Conservation (phyloP, 2,797 vertebrate species). For the Alauda arvensis region DNA sequence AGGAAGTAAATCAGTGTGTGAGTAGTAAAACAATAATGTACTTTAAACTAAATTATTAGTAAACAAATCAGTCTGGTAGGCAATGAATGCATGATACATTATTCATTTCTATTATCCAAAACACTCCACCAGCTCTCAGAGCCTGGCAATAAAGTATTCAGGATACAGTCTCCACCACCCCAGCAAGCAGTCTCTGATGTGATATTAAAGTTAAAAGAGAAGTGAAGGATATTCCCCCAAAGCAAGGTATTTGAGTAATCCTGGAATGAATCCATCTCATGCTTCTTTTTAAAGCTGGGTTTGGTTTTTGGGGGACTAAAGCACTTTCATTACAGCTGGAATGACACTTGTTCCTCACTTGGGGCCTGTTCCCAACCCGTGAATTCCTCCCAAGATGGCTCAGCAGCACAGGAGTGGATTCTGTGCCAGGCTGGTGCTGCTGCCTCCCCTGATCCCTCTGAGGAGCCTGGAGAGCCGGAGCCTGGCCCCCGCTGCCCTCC, state of each 20-base stretch:
- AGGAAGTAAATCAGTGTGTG: slow-evolving; percentile 56
- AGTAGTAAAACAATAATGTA: slow-evolving; percentile 63
- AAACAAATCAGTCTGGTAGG: slow-evolving; percentile 65
- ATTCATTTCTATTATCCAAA: slow-evolving; percentile 64
- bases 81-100: slow-evolving; percentile 50
- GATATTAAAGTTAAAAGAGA: slow-evolving; percentile 66
- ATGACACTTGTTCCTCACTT: not conserved
- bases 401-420: not conserved
- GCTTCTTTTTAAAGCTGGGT: slow-evolving; percentile 17
- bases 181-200: slow-evolving; percentile 57
- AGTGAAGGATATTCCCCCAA: slow-evolving; percentile 58
- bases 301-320: not conserved
- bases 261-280: slow-evolving; percentile 52
- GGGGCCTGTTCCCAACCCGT: not conserved
- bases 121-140: slow-evolving; percentile 46
- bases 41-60: slow-evolving; percentile 65
- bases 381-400: not conserved
- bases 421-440: not conserved
- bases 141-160: slow-evolving; percentile 53
- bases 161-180: slow-evolving; percentile 21
- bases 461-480: not conserved
- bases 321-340: not conserved
- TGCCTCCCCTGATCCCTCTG: not conserved
- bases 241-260: slow-evolving; percentile 58
- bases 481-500: not conserved